Base-by-base conservation (phyloP, 23 tunicate species). In the Botrylloides violaceus region DNA sequence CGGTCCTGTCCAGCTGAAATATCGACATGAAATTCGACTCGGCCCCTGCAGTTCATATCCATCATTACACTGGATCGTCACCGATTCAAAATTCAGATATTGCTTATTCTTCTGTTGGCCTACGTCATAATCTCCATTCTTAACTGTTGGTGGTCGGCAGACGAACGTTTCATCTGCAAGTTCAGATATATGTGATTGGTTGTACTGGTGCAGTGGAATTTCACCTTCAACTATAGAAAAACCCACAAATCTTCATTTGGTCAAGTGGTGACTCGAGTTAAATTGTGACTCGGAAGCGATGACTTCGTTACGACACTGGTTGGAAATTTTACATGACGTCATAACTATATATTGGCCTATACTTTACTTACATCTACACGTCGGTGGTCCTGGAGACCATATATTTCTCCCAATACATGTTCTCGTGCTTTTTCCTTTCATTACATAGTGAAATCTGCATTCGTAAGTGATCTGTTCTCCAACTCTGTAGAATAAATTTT, bases 351-450 rank as follows among this genome's bases (percentile, higher is more conserved):
- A 15, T 43, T 43, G 12, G 53, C 53, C 53, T 15, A 43, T 43
- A 43, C 35, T 58, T 4, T 29, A 63, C 70, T 63, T 63, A 63
- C 70, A 63, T 63, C n/a, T 29, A 63, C 70, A 63, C n/a, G 34
- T 29, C 26, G 70, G 70, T 27, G 34, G 70, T 19, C 70, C 70
- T 19, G 70, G 70, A 3, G 70, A 27, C 70, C 70, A 63, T 4
- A 26, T 31, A 31, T 63, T 63, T 7, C 33, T 63, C n/a, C 35
- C 35, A 7, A 63, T 15, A 28, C 70, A 63, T 27, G 70, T 63
- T 63, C 70, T 63, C 29, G 70, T 63, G 7, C 12, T 33, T 3
- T 22, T 27, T 12, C 70, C 70, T 19, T 31, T 19, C 7, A 63
- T 63, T 63, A 27, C 70, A 34, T 63, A 63, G 35, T 28, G 70